Conservation (phyloP, 1,140 invertebrate genomes). For the Medauroidea extradentata region DNA sequence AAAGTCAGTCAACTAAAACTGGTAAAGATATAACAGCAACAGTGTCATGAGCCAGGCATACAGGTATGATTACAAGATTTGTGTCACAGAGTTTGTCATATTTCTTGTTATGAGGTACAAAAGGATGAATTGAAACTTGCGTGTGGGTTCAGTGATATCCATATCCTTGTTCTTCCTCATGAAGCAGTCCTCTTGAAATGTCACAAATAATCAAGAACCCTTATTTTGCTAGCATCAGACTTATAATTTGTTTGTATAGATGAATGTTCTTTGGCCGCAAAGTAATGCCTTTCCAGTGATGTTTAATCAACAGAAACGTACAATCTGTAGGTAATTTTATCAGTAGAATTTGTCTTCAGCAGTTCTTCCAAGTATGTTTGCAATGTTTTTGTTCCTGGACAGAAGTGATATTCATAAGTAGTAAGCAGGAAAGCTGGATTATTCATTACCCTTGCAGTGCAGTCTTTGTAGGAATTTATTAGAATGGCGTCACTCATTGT, state of each 20-base stretch:
- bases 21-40: slow-evolving; percentile 19
- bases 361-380: not conserved
- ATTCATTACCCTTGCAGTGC: slow-evolving; percentile 9
- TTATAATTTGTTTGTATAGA: slow-evolving; percentile 8
- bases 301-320: slow-evolving; percentile 5
- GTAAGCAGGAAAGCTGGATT: slow-evolving; percentile 7
- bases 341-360: slow-evolving; percentile 4
- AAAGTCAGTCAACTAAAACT: not conserved
- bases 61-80: slow-evolving; percentile 15
- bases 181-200: slow-evolving; percentile 30
- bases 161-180: slow-evolving; percentile 27
- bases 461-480: slow-evolving; percentile 11
- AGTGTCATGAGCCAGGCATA: slow-evolving; percentile 20
- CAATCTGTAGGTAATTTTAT: slow-evolving; percentile 6
- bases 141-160: slow-evolving; percentile 25
- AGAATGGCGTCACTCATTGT: slow-evolving; percentile 1
- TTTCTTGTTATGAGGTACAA: too few species aligned
- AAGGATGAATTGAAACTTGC: slow-evolving; percentile 29
- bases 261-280: slow-evolving; percentile 13
- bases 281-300: slow-evolving; percentile 10
- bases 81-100: slow-evolving; percentile 9
- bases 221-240: slow-evolving; percentile 6
- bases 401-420: slow-evolving; percentile 7
- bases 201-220: slow-evolving; percentile 22
- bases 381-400: not conserved